Base-by-base conservation (phyloP, 2,797 vertebrate species). In the Halcyon smyrnensis region DNA sequence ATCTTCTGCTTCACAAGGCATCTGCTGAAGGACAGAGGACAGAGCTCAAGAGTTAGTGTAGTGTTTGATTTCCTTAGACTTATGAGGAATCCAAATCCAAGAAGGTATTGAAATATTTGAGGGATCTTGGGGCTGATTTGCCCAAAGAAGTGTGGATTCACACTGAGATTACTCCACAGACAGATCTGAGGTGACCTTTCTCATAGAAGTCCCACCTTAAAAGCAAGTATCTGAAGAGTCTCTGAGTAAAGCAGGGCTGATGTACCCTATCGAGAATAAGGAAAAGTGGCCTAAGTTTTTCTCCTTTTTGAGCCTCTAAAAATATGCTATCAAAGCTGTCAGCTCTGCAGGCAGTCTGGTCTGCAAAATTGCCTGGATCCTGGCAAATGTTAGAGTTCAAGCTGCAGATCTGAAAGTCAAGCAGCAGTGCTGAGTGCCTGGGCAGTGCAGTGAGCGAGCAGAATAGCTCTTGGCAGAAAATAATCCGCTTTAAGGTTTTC, bases 291-390 rank as follows among this genome's bases (percentile, higher is more conserved):
- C 17, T 3, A 15, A 74, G 25, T 71, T 88, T 50, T 74, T 37
- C 59, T 82, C 18, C 21, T 75, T 81, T 91, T 32, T 12, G 8
- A 84, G 37, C 54, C 34, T 86, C 63, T 82, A 67, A 84, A 83
- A 84, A 41, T 25, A 30, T 0, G 6, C 32, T 54, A 12, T 82
- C 34, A 84, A 73, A 82, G 69, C 74, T 79, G 59, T 62, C 39
- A 79, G 74, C 63, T 41, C 70, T 28, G 43, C 37, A 21, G 91
- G 87, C 36, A 64, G 50, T 20, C 80, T 76, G 32, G 15, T 53
- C 57, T 71, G 62, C 45, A 24, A 9, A n/a, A 82, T 1, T 30
- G 79, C 34, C 68, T 27, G 43, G 64, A 70, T n/a, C 24, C 64
- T 37, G 34, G 77, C 16, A 10, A 7, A 12, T 5, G 37, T 4